These are phyloP conservation scores for Euura saliciscinereae DNA, from an alignment of 1,140 invertebrate species.

Conservation along the genomic window DNA sequence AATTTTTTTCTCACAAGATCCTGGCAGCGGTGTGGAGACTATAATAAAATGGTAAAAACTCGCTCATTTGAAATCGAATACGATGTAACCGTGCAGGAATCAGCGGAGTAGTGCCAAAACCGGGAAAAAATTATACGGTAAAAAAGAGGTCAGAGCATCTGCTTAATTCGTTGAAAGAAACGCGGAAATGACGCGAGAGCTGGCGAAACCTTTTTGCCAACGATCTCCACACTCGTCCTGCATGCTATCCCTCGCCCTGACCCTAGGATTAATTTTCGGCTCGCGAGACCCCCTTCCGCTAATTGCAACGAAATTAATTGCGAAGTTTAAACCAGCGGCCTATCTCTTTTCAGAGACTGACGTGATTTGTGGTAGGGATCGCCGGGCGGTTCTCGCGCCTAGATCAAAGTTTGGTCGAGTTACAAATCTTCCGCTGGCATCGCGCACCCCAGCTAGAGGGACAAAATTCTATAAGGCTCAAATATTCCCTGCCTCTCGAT, in stretches of 20 bases:
- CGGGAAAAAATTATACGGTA: neutral
- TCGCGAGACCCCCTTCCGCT: neutral
- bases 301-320: neutral
- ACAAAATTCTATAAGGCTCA: neutral
- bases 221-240: no score
- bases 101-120: neutral
- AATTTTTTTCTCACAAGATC: neutral
- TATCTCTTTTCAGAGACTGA: neutral
- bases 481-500: neutral
- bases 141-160: neutral
- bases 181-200: neutral
- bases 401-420: neutral
- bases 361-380: neutral
- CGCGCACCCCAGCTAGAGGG: neutral
- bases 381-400: neutral
- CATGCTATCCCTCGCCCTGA: neutral
- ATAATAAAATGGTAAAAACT: no score
- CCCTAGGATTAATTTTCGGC: slow-evolving; percentile 3
- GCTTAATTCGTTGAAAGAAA: slow-evolving; percentile 1
- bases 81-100: neutral
- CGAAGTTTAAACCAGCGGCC: neutral
- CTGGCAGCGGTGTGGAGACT: no score
- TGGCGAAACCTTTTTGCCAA: neutral
- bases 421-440: neutral
- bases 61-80: no score